These are phyloP conservation scores for Hydraecia micacea DNA, from an alignment of 2,888 invertebrate genomes.

Conservation along the genomic window DNA sequence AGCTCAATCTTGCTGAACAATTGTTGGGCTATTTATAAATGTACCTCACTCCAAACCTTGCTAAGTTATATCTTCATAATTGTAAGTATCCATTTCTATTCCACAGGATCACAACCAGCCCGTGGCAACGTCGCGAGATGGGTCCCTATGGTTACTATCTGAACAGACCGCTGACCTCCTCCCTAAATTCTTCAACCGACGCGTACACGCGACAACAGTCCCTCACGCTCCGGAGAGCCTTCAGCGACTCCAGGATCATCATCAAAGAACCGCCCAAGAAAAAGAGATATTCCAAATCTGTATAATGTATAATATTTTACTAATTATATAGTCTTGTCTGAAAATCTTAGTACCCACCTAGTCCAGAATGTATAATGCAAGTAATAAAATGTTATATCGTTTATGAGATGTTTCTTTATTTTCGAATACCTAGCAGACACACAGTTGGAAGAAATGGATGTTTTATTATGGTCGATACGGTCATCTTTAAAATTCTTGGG, in stretches of 20 bases:
- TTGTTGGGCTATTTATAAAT: neutral
- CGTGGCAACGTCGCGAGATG: constrained; percentile 91
- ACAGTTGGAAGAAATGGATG: neutral
- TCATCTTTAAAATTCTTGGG: neutral
- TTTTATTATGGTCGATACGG: neutral
- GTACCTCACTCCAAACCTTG: neutral
- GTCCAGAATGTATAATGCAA: constrained; percentile 37
- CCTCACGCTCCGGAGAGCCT: constrained; percentile 75
- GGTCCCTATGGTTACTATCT: constrained; percentile 91
- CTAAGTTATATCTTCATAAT: neutral
- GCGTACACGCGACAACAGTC: constrained; percentile 69
- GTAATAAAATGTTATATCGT: constrained; percentile 51
- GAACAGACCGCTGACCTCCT: constrained; percentile 82
- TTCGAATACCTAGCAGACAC: neutral
- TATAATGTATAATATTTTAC: constrained; percentile 66
- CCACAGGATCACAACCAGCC: constrained; percentile 90
- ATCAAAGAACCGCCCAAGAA: constrained; percentile 80
- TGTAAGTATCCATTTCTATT: constrained; percentile 11
- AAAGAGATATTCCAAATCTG: constrained; percentile 84
- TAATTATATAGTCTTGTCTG: constrained; percentile 32
- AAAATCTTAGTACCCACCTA: constrained; percentile 5
- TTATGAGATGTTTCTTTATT: constrained; percentile 13
- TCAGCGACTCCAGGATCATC: constrained; percentile 82
- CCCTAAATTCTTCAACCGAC: constrained; percentile 72
- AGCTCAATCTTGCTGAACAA: neutral